Conservation (phyloP, 2,113 vertebrate species). For the Acanthisitta chloris region DNA sequence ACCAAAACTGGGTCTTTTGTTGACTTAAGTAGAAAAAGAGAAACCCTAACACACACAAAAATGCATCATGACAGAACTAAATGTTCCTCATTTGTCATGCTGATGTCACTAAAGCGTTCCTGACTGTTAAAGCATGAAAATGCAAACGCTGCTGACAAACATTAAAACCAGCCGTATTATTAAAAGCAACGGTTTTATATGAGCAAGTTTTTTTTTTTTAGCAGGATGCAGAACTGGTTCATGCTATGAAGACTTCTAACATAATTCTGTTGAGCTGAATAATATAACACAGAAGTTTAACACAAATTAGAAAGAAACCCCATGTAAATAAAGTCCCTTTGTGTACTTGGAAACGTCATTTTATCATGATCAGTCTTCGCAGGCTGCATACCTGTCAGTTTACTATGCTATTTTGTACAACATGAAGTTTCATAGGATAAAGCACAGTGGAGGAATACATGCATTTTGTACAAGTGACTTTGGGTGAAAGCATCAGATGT, state of each 20-base stretch:
- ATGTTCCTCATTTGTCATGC: neutral
- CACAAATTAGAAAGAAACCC: neutral
- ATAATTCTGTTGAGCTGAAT: neutral
- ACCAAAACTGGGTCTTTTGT: neutral
- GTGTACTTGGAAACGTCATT: neutral
- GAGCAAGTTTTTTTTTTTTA: neutral
- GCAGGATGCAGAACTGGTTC: neutral
- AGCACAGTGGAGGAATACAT: neutral
- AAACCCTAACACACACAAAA: neutral
- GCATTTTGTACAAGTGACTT: neutral
- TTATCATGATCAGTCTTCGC: neutral
- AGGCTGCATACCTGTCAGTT: neutral
- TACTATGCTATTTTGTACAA: neutral
- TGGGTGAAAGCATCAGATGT: neutral
- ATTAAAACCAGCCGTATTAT: constrained; percentile 8
- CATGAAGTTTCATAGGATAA: neutral
- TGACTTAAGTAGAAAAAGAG: neutral
- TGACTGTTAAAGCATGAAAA: constrained; percentile 2
- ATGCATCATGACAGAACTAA: neutral
- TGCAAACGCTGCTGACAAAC: neutral
- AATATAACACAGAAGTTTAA: neutral
- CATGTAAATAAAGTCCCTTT: neutral
- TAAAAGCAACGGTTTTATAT: neutral
- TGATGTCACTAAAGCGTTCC: neutral
- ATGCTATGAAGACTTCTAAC: neutral